Base-by-base conservation (phyloP, 1,140 invertebrate genomes). In the Nebria ingens region DNA sequence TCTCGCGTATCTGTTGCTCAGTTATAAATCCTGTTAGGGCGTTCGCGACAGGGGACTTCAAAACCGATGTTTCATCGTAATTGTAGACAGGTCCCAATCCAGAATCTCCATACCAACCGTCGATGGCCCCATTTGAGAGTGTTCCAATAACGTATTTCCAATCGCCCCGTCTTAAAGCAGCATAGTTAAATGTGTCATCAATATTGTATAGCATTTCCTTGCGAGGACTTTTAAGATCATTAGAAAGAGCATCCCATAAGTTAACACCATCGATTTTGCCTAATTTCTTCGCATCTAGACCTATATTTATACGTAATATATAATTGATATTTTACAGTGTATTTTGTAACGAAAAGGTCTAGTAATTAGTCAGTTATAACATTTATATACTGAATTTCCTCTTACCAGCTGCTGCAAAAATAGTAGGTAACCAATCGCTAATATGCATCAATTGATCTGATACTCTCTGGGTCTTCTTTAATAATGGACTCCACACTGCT, bases 341-440 rank as follows among this genome's bases (percentile, higher is more conserved):
- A n/a, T n/a, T n/a, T n/a, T n/a, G n/a, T n/a, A n/a, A n/a, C n/a
- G n/a, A n/a, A n/a, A n/a, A n/a, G n/a, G n/a, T n/a, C n/a, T n/a
- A n/a, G n/a, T n/a, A n/a, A n/a, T n/a, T n/a, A n/a, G n/a, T n/a
- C n/a, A n/a, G n/a, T n/a, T n/a, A n/a, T n/a, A n/a, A n/a, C n/a
- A n/a, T n/a, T n/a, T n/a, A n/a, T n/a, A n/a, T n/a, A n/a, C n/a
- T n/a, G n/a, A n/a, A n/a, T n/a, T n/a, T n/a, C n/a, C 58, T 58
- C 53, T 69, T 71, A 75, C 82, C 81, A 34, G 79, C 79, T 13
- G 80, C 82, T 53, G 74, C 71, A 22, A 75, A 80, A 0, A 97
- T 71, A 0, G 92, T 93, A 0, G 92, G 92, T 23, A 95, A 65
- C 89, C 91, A 94, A 69, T 96, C 93, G 12, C 77, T 76, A 2